Conservation (phyloP, 1,140 invertebrate species). For the Nixonia krombeini region DNA sequence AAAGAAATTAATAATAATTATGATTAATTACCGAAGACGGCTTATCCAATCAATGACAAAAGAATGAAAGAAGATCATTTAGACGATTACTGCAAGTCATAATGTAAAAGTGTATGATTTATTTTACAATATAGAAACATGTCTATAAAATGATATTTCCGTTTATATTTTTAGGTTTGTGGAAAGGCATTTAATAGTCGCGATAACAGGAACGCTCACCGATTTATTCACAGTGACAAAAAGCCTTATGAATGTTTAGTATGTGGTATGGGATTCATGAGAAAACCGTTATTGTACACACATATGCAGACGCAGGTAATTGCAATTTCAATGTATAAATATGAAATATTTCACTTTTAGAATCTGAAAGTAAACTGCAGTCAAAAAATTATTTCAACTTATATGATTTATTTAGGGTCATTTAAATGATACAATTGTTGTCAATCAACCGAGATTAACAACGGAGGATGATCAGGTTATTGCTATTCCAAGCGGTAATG, state of each 20-base stretch:
- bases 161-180: too few relatives aligned
- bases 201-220: slow-evolving; percentile 88
- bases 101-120: too few relatives aligned
- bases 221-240: slow-evolving; percentile 87
- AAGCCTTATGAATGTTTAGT: slow-evolving; percentile 88
- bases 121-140: too few relatives aligned
- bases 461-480: slow-evolving; percentile 73
- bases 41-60: too few relatives aligned
- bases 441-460: slow-evolving; percentile 82
- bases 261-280: slow-evolving; percentile 86
- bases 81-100: too few relatives aligned
- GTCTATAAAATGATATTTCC: too few relatives aligned
- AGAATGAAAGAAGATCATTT: too few relatives aligned
- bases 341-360: slow-evolving; percentile 1
- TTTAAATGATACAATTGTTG: slow-evolving; percentile 82
- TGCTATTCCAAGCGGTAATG: slow-evolving; percentile 60
- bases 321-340: slow-evolving; percentile 29
- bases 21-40: too few relatives aligned
- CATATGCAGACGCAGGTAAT: slow-evolving; percentile 79
- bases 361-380: slow-evolving; percentile 18
- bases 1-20: too few relatives aligned
- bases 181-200: slow-evolving; percentile 87
- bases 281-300: slow-evolving; percentile 84
- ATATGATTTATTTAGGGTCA: slow-evolving; percentile 72
- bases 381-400: background rate